phyloP scores from a whole-genome alignment of 92 coral and sea anemone species.

The Nematostella vectensis region DNA sequence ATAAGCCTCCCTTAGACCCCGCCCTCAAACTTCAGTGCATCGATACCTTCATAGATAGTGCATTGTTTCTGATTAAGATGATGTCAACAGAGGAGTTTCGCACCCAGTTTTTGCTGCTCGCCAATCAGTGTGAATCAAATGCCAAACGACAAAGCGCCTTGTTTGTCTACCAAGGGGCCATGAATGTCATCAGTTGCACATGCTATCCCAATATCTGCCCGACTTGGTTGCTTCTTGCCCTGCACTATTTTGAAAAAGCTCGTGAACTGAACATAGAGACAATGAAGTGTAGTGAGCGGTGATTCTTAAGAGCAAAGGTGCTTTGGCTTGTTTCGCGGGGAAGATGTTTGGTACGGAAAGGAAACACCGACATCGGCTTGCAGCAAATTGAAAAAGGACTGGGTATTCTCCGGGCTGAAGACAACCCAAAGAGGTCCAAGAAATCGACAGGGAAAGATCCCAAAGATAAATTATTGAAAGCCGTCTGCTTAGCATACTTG shows the following conservation, averaged over 20 bases:
- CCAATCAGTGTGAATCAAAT: constrained; percentile 16
- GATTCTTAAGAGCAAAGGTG: constrained; percentile 11
- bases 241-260: constrained; percentile 7
- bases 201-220: constrained; percentile 16
- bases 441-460: no score
- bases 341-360: constrained; percentile 15
- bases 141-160: constrained; percentile 11
- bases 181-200: constrained; percentile 16
- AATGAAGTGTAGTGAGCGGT: neutral
- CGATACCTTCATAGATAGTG: constrained; percentile 20
- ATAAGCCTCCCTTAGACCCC: neutral
- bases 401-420: no score
- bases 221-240: constrained; percentile 11
- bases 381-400: constrained; percentile 1
- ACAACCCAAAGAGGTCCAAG: no score
- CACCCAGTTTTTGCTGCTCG: constrained; percentile 12
- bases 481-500: no score
- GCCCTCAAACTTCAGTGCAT: constrained; percentile 7
- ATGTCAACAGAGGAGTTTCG: constrained; percentile 17
- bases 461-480: no score
- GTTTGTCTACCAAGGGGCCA: constrained; percentile 18
- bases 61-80: constrained; percentile 26
- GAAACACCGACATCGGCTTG: constrained; percentile 6
- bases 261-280: neutral
- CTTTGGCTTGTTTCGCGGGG: constrained; percentile 14